These are phyloP conservation scores for Gymnocypris eckloni DNA, from an alignment of 2,797 vertebrate genomes.

Conservation along the genomic window DNA sequence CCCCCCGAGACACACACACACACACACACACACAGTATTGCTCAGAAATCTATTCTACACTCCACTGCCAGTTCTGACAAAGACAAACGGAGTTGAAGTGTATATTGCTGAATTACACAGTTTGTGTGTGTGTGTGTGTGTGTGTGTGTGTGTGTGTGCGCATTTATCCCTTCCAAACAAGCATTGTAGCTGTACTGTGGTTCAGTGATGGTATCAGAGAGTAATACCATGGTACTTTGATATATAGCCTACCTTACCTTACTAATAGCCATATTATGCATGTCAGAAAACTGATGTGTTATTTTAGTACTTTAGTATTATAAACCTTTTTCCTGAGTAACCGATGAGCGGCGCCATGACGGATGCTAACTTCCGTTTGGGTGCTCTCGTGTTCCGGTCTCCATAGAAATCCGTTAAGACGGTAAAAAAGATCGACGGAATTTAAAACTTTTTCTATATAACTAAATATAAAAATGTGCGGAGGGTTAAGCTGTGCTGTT, in stretches of 20 bases:
- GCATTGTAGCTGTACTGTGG: not conserved
- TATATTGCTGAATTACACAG: conserved; percentile 31
- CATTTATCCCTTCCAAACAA: not conserved
- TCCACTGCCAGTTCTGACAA: conserved; percentile 39
- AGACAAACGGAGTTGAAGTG: conserved; percentile 26
- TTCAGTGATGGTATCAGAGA: not conserved
- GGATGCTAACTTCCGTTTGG: too few relatives aligned
- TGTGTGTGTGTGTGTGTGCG: not conserved
- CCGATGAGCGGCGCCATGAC: too few relatives aligned
- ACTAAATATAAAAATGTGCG: too few relatives aligned
- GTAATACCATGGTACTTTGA: not conserved
- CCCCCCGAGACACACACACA: conserved; percentile 35
- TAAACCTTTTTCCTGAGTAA: too few relatives aligned
- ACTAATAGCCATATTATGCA: not conserved
- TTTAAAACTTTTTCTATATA: too few relatives aligned
- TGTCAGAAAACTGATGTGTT: not conserved
- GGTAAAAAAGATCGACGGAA: too few relatives aligned
- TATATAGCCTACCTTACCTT: not conserved
- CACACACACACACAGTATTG: conserved; percentile 33
- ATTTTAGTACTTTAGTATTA: not conserved
- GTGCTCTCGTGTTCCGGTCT: too few relatives aligned
- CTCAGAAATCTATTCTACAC: conserved; percentile 23
- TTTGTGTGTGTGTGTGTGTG: conserved; percentile 28
- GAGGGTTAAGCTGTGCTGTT: too few relatives aligned
- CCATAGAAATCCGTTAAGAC: too few relatives aligned